Conservation (phyloP, 1,140 invertebrate species). For the Brachionus sp. region DNA sequence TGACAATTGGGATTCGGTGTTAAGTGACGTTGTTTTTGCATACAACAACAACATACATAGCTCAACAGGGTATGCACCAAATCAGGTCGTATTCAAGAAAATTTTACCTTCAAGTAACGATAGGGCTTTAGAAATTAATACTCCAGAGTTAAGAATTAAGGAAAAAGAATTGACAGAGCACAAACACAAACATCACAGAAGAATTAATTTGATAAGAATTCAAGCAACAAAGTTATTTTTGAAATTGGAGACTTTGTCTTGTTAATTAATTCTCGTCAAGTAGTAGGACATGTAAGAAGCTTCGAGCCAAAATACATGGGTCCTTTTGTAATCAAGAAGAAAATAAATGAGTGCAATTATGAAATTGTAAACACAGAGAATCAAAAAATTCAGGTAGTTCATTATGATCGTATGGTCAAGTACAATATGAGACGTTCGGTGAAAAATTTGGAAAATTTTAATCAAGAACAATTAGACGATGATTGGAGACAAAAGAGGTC, state of each 20-base stretch:
- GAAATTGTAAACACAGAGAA: background rate
- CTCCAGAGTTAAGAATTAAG: background rate
- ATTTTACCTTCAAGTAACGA: background rate
- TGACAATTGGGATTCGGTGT: slow-evolving; percentile 25
- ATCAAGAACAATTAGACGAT: background rate
- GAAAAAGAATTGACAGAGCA: background rate
- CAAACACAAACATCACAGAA: background rate
- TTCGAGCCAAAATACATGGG: background rate
- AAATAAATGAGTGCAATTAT: background rate
- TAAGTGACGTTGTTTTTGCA: background rate
- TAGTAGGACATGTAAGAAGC: background rate
- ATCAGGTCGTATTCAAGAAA: background rate
- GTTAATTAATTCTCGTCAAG: background rate
- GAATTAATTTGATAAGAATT: background rate
- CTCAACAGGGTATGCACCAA: background rate
- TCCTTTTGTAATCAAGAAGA: background rate
- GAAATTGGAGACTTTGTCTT: background rate
- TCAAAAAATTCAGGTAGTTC: background rate
- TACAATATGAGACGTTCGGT: background rate
- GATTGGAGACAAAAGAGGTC: background rate
- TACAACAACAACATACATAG: background rate
- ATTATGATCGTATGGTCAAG: background rate
- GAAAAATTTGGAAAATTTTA: background rate
- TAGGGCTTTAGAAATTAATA: background rate
- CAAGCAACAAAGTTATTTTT: background rate